Conservation (phyloP, 2,888 invertebrate genomes). For the Gandaritis pyraliata region DNA sequence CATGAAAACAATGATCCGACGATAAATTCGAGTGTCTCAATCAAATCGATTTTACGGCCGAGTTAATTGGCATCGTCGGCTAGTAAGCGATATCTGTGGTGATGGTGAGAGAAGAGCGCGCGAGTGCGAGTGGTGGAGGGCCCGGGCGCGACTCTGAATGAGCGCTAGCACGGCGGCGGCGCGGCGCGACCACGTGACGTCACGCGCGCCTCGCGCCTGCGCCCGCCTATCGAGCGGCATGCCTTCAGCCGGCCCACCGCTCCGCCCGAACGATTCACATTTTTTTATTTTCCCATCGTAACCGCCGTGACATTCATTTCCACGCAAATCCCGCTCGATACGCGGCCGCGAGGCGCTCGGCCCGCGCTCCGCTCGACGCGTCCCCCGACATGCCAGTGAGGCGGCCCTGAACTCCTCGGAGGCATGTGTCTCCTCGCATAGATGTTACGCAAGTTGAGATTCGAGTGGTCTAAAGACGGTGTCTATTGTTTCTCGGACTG, state of each 20-base stretch:
- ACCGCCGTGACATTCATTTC: slow-evolving; percentile 60
- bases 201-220: slow-evolving; percentile 75
- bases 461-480: slow-evolving; percentile 67
- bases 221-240: slow-evolving; percentile 81
- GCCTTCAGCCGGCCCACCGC: slow-evolving; percentile 77
- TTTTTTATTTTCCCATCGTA: slow-evolving; percentile 78
- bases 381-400: slow-evolving; percentile 72
- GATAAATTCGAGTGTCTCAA: slow-evolving; percentile 29
- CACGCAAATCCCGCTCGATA: slow-evolving; percentile 51
- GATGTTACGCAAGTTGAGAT: slow-evolving; percentile 80
- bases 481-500: slow-evolving; percentile 61
- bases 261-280: slow-evolving; percentile 73
- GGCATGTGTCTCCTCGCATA: slow-evolving; percentile 75
- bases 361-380: slow-evolving; percentile 39
- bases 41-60: slow-evolving; percentile 36
- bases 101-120: neutral
- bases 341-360: slow-evolving; percentile 21
- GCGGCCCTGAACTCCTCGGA: slow-evolving; percentile 39
- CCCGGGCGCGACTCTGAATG: slow-evolving; percentile 37
- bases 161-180: slow-evolving; percentile 49
- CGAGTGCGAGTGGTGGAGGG: slow-evolving; percentile 53
- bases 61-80: slow-evolving; percentile 54
- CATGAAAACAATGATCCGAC: slow-evolving; percentile 13
- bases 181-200: slow-evolving; percentile 69
- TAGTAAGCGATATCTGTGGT: slow-evolving; percentile 50